Base-by-base conservation (phyloP, 2,113 vertebrate genomes). In the Thalassarche chlororhynchos region DNA sequence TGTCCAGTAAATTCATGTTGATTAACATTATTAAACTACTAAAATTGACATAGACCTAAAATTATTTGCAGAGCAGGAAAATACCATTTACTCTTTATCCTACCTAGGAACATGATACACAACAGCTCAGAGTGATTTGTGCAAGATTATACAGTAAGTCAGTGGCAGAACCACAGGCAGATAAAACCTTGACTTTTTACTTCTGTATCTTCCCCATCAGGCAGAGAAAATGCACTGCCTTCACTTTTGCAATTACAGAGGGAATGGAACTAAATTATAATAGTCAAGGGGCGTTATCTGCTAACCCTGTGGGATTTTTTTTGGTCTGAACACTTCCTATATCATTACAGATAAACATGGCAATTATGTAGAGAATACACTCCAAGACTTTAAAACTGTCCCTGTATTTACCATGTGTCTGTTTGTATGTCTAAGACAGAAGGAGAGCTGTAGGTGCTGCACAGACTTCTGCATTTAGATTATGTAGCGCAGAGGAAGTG, bases 191-290 rank as follows among this genome's bases (percentile, higher is more conserved):
- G 84, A 91, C 49, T 78, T 94, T 95, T 89, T 89, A 82, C 34
- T 93, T 89, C 69, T 72, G 8, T 76, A 12, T 92, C 74, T 65
- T 93, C 74, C 52, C 65, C 54, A 77, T 85, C 49, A 94, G 77
- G 72, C 68, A 89, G 34, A 89, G 89, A 95, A 94, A 97, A 89
- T 77, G 58, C 75, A 66, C 46, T 82, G 74, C 70, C 54, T 93
- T 95, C 87, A 83, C 74, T 94, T 95, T 65, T 80, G 62, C 70
- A 93, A 94, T 96, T 95, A 89, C 74, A 91, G 89, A 89, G 91
- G 54, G 75, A 90, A 68, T 89, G 49, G 54, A 89, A 83, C 87
- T 83, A 91, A 94, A 95, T 85, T 94, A 83, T n/a, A 91, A 82
- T 66, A 85, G 70, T 91, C 36, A 83, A 93, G 62, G 57, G 61